Evolutionary conservation across 2,888 invertebrate species (phyloP).

Genomic region (Terebella lapidaria): DNA sequence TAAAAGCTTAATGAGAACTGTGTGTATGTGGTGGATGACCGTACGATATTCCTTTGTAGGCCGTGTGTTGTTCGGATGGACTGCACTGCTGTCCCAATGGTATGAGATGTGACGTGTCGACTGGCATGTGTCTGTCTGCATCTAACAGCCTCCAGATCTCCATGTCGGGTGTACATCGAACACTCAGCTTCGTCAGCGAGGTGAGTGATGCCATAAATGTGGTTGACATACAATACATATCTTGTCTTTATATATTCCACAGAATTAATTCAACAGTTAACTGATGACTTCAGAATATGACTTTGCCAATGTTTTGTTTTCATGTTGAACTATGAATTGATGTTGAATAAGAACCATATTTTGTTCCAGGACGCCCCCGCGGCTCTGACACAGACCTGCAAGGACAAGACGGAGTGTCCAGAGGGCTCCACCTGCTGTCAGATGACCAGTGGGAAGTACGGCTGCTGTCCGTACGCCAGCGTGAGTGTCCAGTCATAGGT

Average conservation of each 20-base stretch:
- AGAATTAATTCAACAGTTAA: no score
- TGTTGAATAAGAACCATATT: no score
- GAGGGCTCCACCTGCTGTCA: neutral
- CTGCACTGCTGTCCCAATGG: constrained; percentile 32
- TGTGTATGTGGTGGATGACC: no score
- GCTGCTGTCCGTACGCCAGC: neutral
- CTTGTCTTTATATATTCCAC: no score
- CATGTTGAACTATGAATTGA: no score
- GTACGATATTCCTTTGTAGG: constrained; percentile 16
- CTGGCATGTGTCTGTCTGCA: neutral
- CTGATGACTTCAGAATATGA: no score
- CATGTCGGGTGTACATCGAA: neutral
- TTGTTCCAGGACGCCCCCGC: neutral
- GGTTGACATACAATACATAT: no score
- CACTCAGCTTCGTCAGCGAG: no score
- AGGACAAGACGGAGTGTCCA: neutral
- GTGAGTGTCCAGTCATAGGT: no score
- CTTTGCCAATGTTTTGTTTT: no score
- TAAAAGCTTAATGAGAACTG: no score
- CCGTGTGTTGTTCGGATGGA: constrained; percentile 32
- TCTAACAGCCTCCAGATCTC: neutral
- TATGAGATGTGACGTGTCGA: constrained; percentile 17
- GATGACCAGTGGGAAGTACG: neutral
- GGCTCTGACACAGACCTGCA: neutral
- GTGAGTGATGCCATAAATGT: no score